Conservation (phyloP, 2,113 vertebrate genomes). For the Antennarius striatus region DNA sequence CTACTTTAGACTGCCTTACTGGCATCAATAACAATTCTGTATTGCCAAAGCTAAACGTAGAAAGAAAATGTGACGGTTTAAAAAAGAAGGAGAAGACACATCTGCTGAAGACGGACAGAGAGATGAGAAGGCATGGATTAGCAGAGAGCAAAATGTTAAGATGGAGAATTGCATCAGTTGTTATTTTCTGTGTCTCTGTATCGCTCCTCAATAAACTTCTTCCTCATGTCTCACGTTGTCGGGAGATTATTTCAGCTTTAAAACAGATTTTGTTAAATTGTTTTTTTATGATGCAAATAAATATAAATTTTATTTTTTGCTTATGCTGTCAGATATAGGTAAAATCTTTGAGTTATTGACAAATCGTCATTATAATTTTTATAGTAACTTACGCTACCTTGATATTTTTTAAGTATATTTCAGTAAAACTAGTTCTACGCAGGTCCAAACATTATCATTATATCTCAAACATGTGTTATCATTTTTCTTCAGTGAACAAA, state of each 20-base stretch:
- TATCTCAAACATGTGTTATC: too few relatives aligned
- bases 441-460: too few relatives aligned
- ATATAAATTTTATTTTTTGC: too few relatives aligned
- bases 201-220: slow-evolving; percentile 78
- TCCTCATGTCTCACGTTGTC: slow-evolving; percentile 50
- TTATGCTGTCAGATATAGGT: too few relatives aligned
- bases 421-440: too few relatives aligned
- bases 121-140: slow-evolving; percentile 84
- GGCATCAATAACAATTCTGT: slow-evolving; percentile 76
- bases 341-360: too few relatives aligned
- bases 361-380: too few relatives aligned
- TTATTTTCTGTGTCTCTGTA: slow-evolving; percentile 83
- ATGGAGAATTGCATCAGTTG: slow-evolving; percentile 94
- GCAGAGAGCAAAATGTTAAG: slow-evolving; percentile 87
- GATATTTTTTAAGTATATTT: too few relatives aligned
- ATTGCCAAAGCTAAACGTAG: slow-evolving; percentile 80
- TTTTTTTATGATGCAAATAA: too few relatives aligned
- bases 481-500: too few relatives aligned
- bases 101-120: slow-evolving; percentile 82
- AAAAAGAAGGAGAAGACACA: slow-evolving; percentile 20
- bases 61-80: slow-evolving; percentile 52
- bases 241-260: background rate
- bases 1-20: slow-evolving; percentile 74
- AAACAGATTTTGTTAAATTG: too few relatives aligned
- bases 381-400: too few relatives aligned